Percentiles rank a stretch among this genome's conserved stretches.
These are phyloP conservation scores for Rhabdophis nuchalis DNA, from an alignment of 2,797 vertebrate genomes.

Conservation along the genomic window DNA sequence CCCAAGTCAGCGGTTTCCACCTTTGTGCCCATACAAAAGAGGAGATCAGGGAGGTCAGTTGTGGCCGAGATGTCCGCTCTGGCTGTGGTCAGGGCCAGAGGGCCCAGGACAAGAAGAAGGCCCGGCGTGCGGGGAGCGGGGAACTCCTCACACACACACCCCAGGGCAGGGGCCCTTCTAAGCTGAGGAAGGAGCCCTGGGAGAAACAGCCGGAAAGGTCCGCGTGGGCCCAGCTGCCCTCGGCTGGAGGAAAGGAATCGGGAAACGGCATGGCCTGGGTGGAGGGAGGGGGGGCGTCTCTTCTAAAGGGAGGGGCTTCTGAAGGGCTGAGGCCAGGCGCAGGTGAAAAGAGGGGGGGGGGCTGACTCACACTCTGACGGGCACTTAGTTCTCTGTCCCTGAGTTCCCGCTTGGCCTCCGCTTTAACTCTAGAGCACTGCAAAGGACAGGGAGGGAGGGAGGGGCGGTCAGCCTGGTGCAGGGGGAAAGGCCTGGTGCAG, in stretches of 20 bases:
- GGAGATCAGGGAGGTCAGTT: fast-evolving
- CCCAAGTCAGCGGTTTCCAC: not conserved
- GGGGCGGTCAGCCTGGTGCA: fast-evolving
- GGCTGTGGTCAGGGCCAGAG: not conserved
- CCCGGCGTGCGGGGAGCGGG: not conserved
- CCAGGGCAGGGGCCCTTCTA: too few species aligned
- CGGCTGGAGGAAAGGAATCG: not conserved
- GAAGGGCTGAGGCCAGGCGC: not conserved
- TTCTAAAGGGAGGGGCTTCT: not conserved
- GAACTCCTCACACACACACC: too few species aligned
- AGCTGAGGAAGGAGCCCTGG: not conserved
- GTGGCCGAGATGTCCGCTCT: not conserved
- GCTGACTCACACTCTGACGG: constrained; percentile 59
- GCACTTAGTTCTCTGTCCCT: constrained; percentile 58
- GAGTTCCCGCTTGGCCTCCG: constrained; percentile 49
- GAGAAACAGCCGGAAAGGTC: fast-evolving
- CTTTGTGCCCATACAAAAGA: fast-evolving
- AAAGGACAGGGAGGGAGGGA: not conserved
- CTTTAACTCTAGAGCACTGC: constrained; percentile 64
- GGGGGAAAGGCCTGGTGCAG: not conserved
- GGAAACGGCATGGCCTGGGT: fast-evolving
- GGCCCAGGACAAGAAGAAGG: not conserved
- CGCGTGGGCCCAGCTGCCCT: not conserved
- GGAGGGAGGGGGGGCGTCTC: not conserved
- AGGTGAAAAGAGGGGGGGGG: fast-evolving